Evolutionary conservation across 1,140 invertebrate species (phyloP).

Genomic region (Meloidogyne hapla): DNA sequence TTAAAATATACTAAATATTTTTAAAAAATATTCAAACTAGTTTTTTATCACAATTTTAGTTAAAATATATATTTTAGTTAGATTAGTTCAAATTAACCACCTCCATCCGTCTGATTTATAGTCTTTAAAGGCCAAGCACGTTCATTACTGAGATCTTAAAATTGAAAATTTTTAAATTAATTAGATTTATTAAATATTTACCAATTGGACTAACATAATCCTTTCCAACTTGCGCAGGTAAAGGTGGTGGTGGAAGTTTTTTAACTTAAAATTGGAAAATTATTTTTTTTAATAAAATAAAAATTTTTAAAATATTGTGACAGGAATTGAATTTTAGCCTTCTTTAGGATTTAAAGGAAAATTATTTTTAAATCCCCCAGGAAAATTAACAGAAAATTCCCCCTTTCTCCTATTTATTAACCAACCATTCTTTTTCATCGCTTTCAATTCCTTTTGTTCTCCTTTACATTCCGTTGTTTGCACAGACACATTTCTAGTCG

Average conservation of each 20-base stretch:
- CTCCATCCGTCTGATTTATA: not conserved
- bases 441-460: not conserved
- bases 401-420: not conserved
- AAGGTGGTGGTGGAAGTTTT: not conserved
- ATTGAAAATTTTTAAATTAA: not conserved
- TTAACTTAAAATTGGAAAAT: not conserved
- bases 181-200: not conserved
- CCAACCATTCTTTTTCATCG: not conserved
- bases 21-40: not conserved
- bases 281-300: not conserved
- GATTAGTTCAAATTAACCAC: not conserved
- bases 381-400: not conserved
- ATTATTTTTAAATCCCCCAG: not conserved
- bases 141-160: not conserved
- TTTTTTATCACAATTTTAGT: not conserved
- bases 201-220: slow-evolving; percentile 36
- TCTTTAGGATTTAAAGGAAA: too few relatives aligned
- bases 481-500: not conserved
- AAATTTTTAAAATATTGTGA: too few relatives aligned
- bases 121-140: slow-evolving; percentile 1
- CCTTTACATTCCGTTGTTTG: not conserved
- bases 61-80: not conserved
- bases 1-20: too few relatives aligned
- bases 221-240: slow-evolving; percentile 24
- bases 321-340: too few relatives aligned